Evolutionary conservation across 1,140 invertebrate species (phyloP).

Genomic region (Steinernema feltiae): DNA sequence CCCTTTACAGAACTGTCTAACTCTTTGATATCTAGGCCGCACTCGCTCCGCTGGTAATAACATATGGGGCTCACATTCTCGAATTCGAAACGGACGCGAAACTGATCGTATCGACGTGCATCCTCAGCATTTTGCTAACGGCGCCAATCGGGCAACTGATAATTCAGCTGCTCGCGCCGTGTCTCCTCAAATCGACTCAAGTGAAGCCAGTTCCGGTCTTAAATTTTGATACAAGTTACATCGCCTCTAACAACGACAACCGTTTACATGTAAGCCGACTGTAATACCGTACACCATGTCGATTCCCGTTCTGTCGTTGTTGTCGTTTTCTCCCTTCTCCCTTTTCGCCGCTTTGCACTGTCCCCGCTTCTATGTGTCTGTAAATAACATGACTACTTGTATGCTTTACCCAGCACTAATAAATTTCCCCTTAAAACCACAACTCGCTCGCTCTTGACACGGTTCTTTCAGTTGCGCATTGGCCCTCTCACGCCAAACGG

Average conservation of each 20-base stretch:
- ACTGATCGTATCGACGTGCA: constrained; percentile 39
- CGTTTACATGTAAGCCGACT: constrained; percentile 10
- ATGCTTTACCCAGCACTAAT: neutral
- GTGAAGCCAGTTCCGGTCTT: constrained; percentile 5
- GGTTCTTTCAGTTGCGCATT: neutral
- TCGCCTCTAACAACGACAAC: constrained; percentile 4
- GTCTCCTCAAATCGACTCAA: neutral
- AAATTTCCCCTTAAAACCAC: neutral
- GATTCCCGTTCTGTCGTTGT: neutral
- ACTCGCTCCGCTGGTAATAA: constrained; percentile 38
- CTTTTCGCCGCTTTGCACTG: neutral
- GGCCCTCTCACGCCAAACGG: neutral
- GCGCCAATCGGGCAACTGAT: constrained; percentile 44
- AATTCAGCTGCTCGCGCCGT: constrained; percentile 21
- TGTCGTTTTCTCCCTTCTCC: neutral
- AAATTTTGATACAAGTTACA: constrained; percentile 1
- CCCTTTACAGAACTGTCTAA: neutral
- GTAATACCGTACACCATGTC: neutral
- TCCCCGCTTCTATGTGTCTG: neutral
- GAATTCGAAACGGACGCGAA: constrained; percentile 23
- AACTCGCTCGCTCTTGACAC: neutral
- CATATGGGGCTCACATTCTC: constrained; percentile 18
- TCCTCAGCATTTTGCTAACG: constrained; percentile 42
- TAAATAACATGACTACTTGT: constrained; percentile 4
- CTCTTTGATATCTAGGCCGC: constrained; percentile 26